Evolutionary conservation across 2,797 vertebrate genomes (phyloP).

Genomic region (Numenius phaeopus): DNA sequence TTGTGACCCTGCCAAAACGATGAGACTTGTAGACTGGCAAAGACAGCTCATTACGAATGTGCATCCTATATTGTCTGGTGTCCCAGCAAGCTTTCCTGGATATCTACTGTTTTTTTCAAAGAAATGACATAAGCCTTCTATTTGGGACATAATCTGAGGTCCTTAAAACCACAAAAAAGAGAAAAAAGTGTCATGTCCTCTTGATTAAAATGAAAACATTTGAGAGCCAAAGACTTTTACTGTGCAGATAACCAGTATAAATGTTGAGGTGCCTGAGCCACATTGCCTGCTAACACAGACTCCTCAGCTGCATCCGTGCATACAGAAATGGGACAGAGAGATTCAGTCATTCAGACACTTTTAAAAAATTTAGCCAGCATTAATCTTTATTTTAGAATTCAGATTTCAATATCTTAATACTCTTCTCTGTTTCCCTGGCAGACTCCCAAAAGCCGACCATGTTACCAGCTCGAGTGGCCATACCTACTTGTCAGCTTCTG

Average conservation of each 20-base stretch:
- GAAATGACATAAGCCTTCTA: neutral
- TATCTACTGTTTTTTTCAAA: neutral
- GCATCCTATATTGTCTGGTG: neutral
- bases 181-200: neutral
- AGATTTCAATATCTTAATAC: neutral
- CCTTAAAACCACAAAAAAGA: neutral
- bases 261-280: neutral
- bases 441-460: neutral
- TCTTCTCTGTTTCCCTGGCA: neutral
- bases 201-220: neutral
- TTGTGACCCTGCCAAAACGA: neutral
- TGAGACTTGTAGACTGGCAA: neutral
- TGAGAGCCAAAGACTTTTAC: neutral
- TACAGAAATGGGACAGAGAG: neutral
- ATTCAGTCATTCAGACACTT: neutral
- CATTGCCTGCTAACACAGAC: neutral
- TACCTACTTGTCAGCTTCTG: neutral
- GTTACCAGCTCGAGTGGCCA: neutral
- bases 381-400: conserved; percentile 3
- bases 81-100: neutral
- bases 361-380: neutral
- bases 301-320: fast-evolving
- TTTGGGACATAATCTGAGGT: neutral
- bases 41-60: neutral
- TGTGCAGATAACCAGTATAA: neutral